Base-by-base conservation (phyloP, 2,113 vertebrate genomes). In the Acrocephalus kingi region DNA sequence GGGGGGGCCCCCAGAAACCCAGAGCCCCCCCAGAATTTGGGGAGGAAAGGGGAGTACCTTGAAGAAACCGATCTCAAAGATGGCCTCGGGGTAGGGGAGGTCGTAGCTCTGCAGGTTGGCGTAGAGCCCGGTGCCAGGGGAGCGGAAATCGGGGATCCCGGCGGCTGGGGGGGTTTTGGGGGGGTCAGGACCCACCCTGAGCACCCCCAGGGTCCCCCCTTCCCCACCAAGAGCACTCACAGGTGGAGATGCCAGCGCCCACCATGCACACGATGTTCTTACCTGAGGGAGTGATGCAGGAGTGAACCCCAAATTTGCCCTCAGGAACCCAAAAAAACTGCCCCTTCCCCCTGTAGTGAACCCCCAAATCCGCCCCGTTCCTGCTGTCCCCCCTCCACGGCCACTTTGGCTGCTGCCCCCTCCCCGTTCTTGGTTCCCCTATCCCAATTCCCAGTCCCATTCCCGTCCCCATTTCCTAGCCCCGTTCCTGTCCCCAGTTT, bases 91-190 rank as follows among this genome's bases (percentile, higher is more conserved):
- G 87, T 99, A 99, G 8, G 99, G 99, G 27, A 99, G 97, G 51
- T 97, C 97, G 72, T 99, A 99, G 85, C 99, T 99, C 92, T 99
- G 98, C 90, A 99, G 85, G 96, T 99, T 99, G 89, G 98, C 98
- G 25, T 99, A 99, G 37, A 99, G 98, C 23, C 99, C 99, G 0
- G 99, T 99, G 79, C 97, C 98, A 1, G 99, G 99, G 10, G 99
- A 99, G 46, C 99, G 99, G 93, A 99, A 99, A 91, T 99, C 99
- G 3, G 99, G 99, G 95, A 99, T 99, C 46, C 99, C 99, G 1
- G 99, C 99, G 8, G 99, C 99, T 99, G 86, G 23, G 41, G 51
- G 19, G 19, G 9, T 3, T 43, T 43, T 35, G 35, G 16, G 13
- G 12, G 21, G 10, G 27, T 77, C 58, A 41, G 74, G 22, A 19